These are phyloP conservation scores for Notamacropus eugenii DNA, from an alignment of 2,797 vertebrate genomes.

Conservation along the genomic window DNA sequence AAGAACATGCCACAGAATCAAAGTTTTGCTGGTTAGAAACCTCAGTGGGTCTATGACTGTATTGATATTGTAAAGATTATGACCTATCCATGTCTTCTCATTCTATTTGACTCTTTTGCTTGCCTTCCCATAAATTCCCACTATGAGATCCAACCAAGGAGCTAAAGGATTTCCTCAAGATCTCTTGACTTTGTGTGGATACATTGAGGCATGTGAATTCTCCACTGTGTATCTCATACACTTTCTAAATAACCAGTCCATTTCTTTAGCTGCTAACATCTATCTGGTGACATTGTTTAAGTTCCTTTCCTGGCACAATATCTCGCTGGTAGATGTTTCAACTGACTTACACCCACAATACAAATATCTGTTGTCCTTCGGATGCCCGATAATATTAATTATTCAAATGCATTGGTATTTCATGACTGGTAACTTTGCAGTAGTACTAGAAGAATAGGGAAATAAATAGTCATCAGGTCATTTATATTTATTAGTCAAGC, in stretches of 20 bases:
- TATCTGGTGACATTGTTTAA: not conserved
- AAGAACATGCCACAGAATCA: not conserved
- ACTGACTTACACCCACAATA: not conserved
- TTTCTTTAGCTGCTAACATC: not conserved
- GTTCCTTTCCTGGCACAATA: not conserved
- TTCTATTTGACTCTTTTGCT: not conserved
- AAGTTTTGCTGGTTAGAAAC: not conserved
- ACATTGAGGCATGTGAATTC: not conserved
- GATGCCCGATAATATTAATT: not conserved
- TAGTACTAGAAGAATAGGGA: not conserved
- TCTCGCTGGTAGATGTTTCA: not conserved
- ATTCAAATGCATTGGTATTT: not conserved
- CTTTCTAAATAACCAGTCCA: not conserved
- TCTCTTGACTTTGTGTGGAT: not conserved
- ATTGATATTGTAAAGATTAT: not conserved
- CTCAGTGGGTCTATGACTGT: not conserved
- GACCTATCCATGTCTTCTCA: not conserved
- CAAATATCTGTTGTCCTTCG: not conserved
- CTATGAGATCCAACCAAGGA: not conserved
- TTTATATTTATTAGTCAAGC: not conserved
- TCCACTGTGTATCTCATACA: not conserved
- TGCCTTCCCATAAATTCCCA: not conserved
- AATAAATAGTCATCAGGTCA: not conserved
- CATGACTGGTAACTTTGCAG: not conserved
- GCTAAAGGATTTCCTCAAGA: not conserved